Percentiles rank a stretch among this genome's conserved stretches.
Evolutionary conservation across 2,113 vertebrate genomes (phyloP).

Genomic region (Tinamus guttatus): DNA sequence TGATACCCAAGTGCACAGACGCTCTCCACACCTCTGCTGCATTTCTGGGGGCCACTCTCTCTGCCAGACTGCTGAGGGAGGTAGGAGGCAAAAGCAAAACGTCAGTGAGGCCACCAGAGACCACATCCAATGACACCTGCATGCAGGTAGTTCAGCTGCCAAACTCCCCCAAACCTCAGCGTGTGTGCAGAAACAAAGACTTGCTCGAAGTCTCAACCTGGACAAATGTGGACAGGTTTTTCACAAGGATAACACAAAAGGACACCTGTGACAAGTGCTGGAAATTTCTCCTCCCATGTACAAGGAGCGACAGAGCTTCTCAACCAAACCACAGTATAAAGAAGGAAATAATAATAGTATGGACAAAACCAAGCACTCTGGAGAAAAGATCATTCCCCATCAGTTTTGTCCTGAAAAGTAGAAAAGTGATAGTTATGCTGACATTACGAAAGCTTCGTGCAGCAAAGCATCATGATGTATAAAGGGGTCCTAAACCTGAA

Average conservation of each 20-base stretch:
- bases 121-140: not conserved
- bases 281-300: not conserved
- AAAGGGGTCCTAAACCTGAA: not conserved
- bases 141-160: not conserved
- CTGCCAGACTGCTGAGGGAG: not conserved
- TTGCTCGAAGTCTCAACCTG: not conserved
- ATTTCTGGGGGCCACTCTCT: not conserved
- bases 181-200: not conserved
- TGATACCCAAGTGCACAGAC: not conserved
- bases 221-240: not conserved
- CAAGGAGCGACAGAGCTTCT: not conserved
- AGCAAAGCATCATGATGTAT: not conserved
- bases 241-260: not conserved
- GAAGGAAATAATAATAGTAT: not conserved
- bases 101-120: not conserved
- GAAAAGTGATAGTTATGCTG: not conserved
- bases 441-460: not conserved
- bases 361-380: not conserved
- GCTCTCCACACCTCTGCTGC: not conserved
- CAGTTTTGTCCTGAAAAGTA: not conserved
- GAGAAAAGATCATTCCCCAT: not conserved
- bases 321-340: not conserved
- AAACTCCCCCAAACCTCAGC: not conserved
- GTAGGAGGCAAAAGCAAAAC: not conserved
- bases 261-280: accelerated